These are phyloP conservation scores for Danio jaintianensis DNA, from an alignment of 2,797 vertebrate genomes.

Conservation along the genomic window DNA sequence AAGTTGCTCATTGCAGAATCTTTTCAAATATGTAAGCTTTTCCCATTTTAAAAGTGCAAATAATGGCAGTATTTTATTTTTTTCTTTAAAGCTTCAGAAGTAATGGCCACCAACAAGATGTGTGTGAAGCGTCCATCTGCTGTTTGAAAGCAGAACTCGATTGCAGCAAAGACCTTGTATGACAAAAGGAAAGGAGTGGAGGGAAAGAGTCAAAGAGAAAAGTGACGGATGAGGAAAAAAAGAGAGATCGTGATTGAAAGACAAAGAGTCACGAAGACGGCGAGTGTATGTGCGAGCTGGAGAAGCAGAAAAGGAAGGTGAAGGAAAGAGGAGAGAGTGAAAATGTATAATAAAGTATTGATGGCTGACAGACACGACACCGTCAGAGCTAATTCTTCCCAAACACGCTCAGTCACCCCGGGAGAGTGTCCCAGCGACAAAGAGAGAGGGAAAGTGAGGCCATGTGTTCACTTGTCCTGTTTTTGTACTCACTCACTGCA, in stretches of 20 bases:
- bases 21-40: neutral
- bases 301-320: neutral
- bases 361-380: neutral
- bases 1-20: too few species aligned
- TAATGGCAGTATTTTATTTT: neutral
- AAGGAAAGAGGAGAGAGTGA: constrained; percentile 4
- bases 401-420: constrained; percentile 41
- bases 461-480: constrained; percentile 29
- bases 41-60: neutral
- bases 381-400: constrained; percentile 24
- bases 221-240: neutral
- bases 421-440: constrained; percentile 1
- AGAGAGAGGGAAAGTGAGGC: constrained; percentile 7
- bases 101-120: neutral
- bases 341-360: constrained; percentile 12
- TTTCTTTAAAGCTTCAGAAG: neutral
- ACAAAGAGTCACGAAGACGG: constrained; percentile 9
- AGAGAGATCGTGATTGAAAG: constrained; percentile 26
- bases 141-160: constrained; percentile 13
- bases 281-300: neutral
- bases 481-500: constrained; percentile 9
- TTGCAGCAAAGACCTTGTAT: constrained; percentile 10
- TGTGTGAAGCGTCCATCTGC: neutral
- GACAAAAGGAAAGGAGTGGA: neutral
- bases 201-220: constrained; percentile 15